Percentiles rank a stretch among this genome's conserved stretches.
phyloP scores from a whole-genome alignment of 2,113 vertebrate genomes.

The Arizona elegans region DNA sequence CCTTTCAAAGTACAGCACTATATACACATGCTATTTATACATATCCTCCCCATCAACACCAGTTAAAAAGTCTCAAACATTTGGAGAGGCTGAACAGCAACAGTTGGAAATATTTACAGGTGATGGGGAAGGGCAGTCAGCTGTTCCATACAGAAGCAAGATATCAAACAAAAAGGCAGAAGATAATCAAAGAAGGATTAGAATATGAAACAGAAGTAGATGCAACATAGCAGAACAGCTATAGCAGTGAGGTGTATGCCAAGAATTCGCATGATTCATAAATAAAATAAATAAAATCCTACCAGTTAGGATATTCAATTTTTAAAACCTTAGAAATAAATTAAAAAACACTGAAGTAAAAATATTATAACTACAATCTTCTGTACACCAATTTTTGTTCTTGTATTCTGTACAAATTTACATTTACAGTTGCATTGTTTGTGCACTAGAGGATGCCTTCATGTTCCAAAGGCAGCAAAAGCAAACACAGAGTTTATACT shows the following conservation, averaged over 20 bases:
- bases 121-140: conserved; percentile 37
- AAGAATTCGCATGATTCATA: conserved; percentile 78
- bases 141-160: conserved; percentile 36
- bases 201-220: conserved; percentile 15
- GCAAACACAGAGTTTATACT: conserved; percentile 61
- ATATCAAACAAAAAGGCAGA: conserved; percentile 25
- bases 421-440: conserved; percentile 81
- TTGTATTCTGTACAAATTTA: conserved; percentile 73
- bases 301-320: conserved; percentile 59
- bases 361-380: conserved; percentile 65
- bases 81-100: conserved; percentile 29
- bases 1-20: conserved; percentile 36
- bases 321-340: conserved; percentile 70
- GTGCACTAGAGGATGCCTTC: conserved; percentile 69
- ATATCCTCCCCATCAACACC: conserved; percentile 15
- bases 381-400: conserved; percentile 67
- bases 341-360: conserved; percentile 63
- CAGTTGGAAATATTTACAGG: conserved; percentile 37
- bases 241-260: conserved; percentile 78
- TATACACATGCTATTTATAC: conserved; percentile 45
- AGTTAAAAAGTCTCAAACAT: conserved; percentile 43
- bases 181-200: conserved; percentile 29
- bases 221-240: conserved; percentile 40
- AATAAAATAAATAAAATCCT: conserved; percentile 92
- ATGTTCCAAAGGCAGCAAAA: conserved; percentile 64